phyloP scores from a whole-genome alignment of 2,113 vertebrate genomes.

The Pipra filicauda region DNA sequence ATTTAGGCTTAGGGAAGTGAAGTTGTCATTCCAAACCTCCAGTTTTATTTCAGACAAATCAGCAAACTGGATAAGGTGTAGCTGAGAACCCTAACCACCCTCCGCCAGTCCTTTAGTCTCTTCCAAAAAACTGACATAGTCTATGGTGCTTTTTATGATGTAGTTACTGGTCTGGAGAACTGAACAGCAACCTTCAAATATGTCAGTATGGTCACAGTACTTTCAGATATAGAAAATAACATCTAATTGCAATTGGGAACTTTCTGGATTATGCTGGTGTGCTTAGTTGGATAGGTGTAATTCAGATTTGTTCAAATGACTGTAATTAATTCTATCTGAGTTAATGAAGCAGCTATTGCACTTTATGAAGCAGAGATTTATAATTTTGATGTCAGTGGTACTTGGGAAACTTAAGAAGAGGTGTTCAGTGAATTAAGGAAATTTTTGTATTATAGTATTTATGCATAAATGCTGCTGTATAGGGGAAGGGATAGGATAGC shows the following conservation, averaged over 20 bases:
- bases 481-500: neutral
- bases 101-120: neutral
- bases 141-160: neutral
- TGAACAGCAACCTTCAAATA: neutral
- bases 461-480: neutral
- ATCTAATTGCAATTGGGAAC: neutral
- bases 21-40: neutral
- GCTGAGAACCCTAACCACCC: neutral
- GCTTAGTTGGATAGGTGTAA: conserved; percentile 13
- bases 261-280: neutral
- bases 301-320: conserved; percentile 5
- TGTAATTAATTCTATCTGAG: conserved; percentile 26
- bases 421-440: neutral
- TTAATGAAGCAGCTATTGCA: conserved; percentile 37
- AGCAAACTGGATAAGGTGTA: neutral
- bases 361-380: conserved; percentile 18
- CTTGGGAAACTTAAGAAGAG: neutral
- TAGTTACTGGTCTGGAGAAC: neutral
- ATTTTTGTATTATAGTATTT: neutral
- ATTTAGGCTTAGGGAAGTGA: neutral
- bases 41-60: neutral
- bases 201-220: neutral
- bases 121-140: neutral
- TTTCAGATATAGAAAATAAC: neutral
- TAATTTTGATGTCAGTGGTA: neutral